A percentile compares a stretch with the other conserved stretches of the same genome.
phyloP scores from a whole-genome alignment of 2,113 vertebrate species.

The Coryphaenoides rupestris region DNA sequence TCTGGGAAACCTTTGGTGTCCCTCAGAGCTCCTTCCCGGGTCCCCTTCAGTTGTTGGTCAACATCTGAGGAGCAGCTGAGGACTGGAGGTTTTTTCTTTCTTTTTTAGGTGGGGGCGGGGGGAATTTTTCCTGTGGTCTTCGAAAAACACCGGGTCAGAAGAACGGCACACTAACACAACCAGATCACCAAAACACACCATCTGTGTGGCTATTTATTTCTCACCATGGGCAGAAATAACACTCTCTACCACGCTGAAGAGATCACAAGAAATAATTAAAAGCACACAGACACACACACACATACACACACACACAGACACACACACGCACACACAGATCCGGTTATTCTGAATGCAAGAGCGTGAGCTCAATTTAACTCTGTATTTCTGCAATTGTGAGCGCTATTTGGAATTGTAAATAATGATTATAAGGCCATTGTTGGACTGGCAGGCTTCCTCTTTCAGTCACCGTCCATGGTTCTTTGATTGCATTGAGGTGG shows the following conservation, averaged over 20 bases:
- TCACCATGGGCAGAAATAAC: too few species aligned
- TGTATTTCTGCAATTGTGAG: slow-evolving; percentile 21
- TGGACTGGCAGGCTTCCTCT: slow-evolving; percentile 29
- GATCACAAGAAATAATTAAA: too few species aligned
- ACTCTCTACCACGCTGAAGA: too few species aligned
- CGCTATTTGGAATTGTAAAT: slow-evolving; percentile 11
- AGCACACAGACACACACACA: too few species aligned
- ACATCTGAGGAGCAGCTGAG: slow-evolving; percentile 55
- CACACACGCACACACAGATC: too few species aligned
- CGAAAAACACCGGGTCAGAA: slow-evolving; percentile 45
- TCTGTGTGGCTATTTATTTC: slow-evolving; percentile 18
- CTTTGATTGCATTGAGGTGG: slow-evolving; percentile 50
- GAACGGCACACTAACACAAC: slow-evolving; percentile 20
- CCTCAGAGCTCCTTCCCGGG: slow-evolving; percentile 22
- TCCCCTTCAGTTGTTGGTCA: slow-evolving; percentile 14
- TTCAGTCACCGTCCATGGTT: slow-evolving; percentile 41
- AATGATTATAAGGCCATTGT: slow-evolving; percentile 40
- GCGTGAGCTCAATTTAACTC: background rate
- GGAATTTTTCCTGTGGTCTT: slow-evolving; percentile 39
- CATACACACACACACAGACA: too few species aligned
- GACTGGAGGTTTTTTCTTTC: slow-evolving; percentile 7
- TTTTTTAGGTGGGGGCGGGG: too few species aligned
- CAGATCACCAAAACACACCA: slow-evolving; percentile 23
- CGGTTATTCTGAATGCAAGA: slow-evolving; percentile 1
- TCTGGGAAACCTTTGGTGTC: slow-evolving; percentile 16